phyloP scores from a whole-genome alignment of 1,140 invertebrate species.

The Drosophila subpulchrella region DNA sequence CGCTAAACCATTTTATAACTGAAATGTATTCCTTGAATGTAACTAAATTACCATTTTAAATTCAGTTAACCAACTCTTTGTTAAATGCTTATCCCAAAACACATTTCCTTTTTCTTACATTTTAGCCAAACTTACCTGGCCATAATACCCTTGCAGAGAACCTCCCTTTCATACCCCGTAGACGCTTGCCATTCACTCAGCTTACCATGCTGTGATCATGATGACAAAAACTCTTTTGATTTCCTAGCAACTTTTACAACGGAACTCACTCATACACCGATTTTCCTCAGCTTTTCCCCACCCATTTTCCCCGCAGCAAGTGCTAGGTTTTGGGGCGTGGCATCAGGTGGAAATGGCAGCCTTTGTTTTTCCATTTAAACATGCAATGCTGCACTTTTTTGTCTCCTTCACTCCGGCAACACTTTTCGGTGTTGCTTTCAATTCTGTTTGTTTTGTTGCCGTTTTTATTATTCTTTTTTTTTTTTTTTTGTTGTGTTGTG shows the following conservation, averaged over 20 bases:
- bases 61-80: no score
- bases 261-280: conserved; percentile 36
- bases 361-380: conserved; percentile 53
- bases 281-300: conserved; percentile 3
- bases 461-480: conserved; percentile 21
- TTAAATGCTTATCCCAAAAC: no score
- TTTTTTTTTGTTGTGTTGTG: conserved; percentile 12
- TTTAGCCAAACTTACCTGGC: no score
- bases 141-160: no score
- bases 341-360: conserved; percentile 51
- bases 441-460: conserved; percentile 59
- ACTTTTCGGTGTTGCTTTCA: conserved; percentile 78
- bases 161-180: not conserved
- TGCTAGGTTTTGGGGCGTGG: conserved; percentile 38
- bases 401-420: conserved; percentile 38
- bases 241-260: conserved; percentile 53
- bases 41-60: no score
- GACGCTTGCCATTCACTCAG: not conserved
- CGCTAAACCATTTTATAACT: no score
- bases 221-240: conserved; percentile 49
- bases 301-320: conserved; percentile 4
- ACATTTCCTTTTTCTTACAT: no score
- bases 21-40: no score
- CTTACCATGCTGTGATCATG: conserved; percentile 24
- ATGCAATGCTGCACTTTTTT: conserved; percentile 52